A percentile compares a stretch with the other conserved stretches of the same genome.
Evolutionary conservation across 2,113 vertebrate species (phyloP).

Genomic region (Balaeniceps rex): DNA sequence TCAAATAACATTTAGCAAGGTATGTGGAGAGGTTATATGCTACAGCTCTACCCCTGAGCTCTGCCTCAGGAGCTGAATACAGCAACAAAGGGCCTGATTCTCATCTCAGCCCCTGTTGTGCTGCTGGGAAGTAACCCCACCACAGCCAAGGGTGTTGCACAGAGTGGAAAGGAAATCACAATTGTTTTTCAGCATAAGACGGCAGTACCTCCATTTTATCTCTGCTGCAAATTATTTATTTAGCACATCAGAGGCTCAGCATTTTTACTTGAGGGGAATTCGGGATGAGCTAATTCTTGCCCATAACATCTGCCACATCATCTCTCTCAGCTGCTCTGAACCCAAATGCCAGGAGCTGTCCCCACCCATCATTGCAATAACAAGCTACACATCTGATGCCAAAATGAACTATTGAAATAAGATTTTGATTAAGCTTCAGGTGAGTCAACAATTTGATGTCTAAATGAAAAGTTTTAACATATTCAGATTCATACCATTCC

Average conservation of each 20-base stretch:
- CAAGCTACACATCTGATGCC: not conserved
- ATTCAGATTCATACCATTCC: not conserved
- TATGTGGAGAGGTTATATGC: not conserved
- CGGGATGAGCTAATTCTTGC: not conserved
- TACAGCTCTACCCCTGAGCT: not conserved
- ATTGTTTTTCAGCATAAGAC: not conserved
- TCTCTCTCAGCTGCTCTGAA: not conserved
- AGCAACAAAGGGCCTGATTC: not conserved
- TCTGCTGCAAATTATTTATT: not conserved
- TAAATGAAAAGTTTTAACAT: not conserved
- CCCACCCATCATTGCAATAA: not conserved
- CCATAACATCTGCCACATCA: not conserved
- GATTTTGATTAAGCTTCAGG: conserved; percentile 10
- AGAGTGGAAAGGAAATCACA: not conserved
- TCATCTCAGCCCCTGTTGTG: not conserved
- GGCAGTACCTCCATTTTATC: not conserved
- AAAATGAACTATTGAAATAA: not conserved
- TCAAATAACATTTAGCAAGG: not conserved
- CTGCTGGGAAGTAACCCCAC: not conserved
- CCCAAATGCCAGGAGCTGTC: not conserved
- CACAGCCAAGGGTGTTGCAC: not conserved
- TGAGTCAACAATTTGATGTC: not conserved
- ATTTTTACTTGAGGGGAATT: not conserved
- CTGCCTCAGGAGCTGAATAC: not conserved
- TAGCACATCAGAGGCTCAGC: not conserved